These are phyloP conservation scores for Cliona cf. orientalis DNA, from an alignment of 37 sponge, comb jelly and placozoan genomes.

Conservation along the genomic window DNA sequence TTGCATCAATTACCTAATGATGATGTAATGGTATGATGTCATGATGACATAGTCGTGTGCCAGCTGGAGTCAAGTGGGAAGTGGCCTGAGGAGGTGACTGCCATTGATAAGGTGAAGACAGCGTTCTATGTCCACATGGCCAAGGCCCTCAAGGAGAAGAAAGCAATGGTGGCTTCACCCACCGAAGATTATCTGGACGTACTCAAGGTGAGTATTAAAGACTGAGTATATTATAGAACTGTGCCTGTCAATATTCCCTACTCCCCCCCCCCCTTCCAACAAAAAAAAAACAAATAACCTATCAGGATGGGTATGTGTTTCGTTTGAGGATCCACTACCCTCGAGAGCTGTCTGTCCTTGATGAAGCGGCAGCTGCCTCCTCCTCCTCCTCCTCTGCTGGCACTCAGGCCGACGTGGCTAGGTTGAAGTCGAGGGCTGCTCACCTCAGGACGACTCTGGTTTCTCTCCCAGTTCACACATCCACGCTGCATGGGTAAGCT, in stretches of 20 bases:
- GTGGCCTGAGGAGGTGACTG: constrained; percentile 94
- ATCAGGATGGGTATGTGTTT: constrained; percentile 79
- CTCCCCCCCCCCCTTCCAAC: background rate
- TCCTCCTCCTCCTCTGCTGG: background rate
- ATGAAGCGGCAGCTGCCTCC: background rate
- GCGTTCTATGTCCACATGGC: constrained; percentile 85
- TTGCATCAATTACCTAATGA: background rate
- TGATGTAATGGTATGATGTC: constrained; percentile 14
- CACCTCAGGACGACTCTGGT: constrained; percentile 41
- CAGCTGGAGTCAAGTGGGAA: constrained; percentile 95
- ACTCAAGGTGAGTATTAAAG: constrained; percentile 73
- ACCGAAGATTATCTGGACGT: constrained; percentile 73
- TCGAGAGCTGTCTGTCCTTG: constrained; percentile 51
- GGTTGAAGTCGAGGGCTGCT: background rate
- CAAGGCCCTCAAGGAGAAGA: constrained; percentile 53
- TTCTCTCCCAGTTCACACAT: constrained; percentile 53
- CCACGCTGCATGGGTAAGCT: constrained; percentile 69
- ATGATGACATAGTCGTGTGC: constrained; percentile 84
- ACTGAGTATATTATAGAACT: no score
- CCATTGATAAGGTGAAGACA: constrained; percentile 84
- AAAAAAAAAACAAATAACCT: background rate
- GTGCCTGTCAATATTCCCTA: background rate
- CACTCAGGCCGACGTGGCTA: background rate
- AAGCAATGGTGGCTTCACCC: constrained; percentile 59
- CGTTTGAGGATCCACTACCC: constrained; percentile 72